Base-by-base conservation (phyloP, 2,113 vertebrate genomes). In the Thalassoma bifasciatum region DNA sequence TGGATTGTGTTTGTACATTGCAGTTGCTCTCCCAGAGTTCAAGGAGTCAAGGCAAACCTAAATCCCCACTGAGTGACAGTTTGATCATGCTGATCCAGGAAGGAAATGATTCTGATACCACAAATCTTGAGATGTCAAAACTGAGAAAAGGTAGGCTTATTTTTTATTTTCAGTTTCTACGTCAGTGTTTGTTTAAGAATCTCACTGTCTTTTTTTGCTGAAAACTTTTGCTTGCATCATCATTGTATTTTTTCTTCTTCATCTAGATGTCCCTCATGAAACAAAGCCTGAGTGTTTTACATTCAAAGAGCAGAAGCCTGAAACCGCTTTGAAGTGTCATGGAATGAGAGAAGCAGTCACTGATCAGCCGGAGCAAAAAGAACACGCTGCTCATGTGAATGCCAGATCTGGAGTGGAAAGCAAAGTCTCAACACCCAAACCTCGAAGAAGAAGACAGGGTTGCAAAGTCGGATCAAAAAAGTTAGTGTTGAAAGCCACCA, bases 61-160 rank as follows among this genome's bases (percentile, higher is more conserved):
- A 95, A 44, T 92, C 95, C 16, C 97, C 96, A 0, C 93, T 97
- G 58, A 94, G 96, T 65, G 95, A 98, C 67, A 95, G 94, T 81
- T 96, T 95, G 38, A 94, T 93, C 59, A 79, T 89, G 57, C 90
- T 94, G 54, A 87, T 88, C 88, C 93, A 95, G 59, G 95, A 97
- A 50, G 92, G 90, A 75, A 97, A 95, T 83, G 92, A 93, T 84
- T 92, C 91, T 37, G 92, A 93, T 69, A 94, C 92, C 77, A 79
- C 87, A 16, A 88, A 88, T 77, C 67, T 83, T 1, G 92, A 95
- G 26, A 64, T 78, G 24, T 89, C 85, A 86, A 94, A 90, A 82
- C 91, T 87, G 54, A 93, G 89, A 74, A 93, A 96, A 86, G 95
- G 96, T 96, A 88, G 67, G 64, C 40, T 37, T 13, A 10, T n/a